Evolutionary conservation across 2,113 vertebrate genomes (phyloP), one percentile per base, ranked within the genome.

Genomic region (Taxidea taxus): DNA sequence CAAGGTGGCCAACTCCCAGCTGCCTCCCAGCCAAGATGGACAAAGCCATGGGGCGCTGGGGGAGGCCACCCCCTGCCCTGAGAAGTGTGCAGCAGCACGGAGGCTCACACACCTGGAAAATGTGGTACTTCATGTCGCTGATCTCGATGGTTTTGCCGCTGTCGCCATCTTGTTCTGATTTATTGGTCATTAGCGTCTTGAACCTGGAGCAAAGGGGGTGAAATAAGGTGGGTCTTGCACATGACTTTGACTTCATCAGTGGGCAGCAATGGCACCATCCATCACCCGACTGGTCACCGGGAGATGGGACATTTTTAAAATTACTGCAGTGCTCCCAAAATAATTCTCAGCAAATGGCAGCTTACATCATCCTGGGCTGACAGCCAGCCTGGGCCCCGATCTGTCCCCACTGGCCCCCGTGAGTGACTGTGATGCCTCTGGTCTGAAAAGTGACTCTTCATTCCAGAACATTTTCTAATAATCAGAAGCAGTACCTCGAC

Each of bases 81-180:
- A 14, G 4, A 54, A 25, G 23, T 3, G 1, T 0, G 1, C 2
- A 15, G 2, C 3, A 18, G 25, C 31, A 0, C 5, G 0, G 18
- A 56, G 86, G 29, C 7, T 62, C 66, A 66, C 97, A 0, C 95
- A 99, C 99, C 99, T 99, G 99, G 86, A 99, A 99, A 62, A 99
- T 99, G 87, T 96, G 99, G 98, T 99, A 99, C 96, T 99, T 99
- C 98, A 99, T 97, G 1, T 99, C 99, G 0, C 98, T 98, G 97
- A 99, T 99, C 97, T 99, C 99, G 0, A 99, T 99, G 37, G 98
- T 99, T 80, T 99, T 99, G 98, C 98, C 98, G 95, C 99, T 97
- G 0, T 99, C 98, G 49, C 98, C 97, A 29, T 99, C 98, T 0
- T 99, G 99, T 21, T 99, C 98, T 2, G 99, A 99, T 82, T 98